These are phyloP conservation scores for Octopus bimaculoides DNA, from an alignment of 1,140 invertebrate species.

Conservation along the genomic window DNA sequence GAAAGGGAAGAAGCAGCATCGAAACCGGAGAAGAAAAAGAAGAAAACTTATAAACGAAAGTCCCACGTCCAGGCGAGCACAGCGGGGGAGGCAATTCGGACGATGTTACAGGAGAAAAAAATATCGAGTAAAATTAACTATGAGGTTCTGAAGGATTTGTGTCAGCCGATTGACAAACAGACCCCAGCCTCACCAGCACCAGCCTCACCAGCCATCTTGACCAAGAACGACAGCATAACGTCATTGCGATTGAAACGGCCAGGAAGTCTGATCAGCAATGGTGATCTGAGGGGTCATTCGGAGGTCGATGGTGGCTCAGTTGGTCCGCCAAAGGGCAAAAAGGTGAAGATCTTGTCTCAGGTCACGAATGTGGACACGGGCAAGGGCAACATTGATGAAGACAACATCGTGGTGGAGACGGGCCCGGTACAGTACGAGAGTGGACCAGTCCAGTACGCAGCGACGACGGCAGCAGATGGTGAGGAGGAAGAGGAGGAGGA, in stretches of 20 bases:
- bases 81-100: conserved; percentile 89
- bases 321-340: conserved; percentile 15
- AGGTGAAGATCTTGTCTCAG: conserved; percentile 21
- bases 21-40: conserved; percentile 57
- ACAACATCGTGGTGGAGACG: conserved; percentile 19
- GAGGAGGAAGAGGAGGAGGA: conserved; percentile 50
- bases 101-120: conserved; percentile 91
- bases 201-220: not conserved
- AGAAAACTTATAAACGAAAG: conserved; percentile 22
- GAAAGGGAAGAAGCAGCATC: conserved; percentile 63
- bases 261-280: not conserved
- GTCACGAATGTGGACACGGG: conserved; percentile 22
- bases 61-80: conserved; percentile 67
- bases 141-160: conserved; percentile 84
- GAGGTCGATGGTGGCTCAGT: not conserved
- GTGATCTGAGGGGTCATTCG: not conserved
- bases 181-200: not conserved
- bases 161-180: conserved; percentile 15
- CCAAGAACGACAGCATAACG: not conserved
- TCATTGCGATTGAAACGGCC: not conserved
- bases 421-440: conserved; percentile 24
- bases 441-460: conserved; percentile 52
- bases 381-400: conserved; percentile 11
- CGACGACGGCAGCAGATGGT: conserved; percentile 45
- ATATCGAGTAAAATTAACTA: conserved; percentile 97